phyloP scores from a whole-genome alignment of 1,140 invertebrate genomes.

The Psix sp. region DNA sequence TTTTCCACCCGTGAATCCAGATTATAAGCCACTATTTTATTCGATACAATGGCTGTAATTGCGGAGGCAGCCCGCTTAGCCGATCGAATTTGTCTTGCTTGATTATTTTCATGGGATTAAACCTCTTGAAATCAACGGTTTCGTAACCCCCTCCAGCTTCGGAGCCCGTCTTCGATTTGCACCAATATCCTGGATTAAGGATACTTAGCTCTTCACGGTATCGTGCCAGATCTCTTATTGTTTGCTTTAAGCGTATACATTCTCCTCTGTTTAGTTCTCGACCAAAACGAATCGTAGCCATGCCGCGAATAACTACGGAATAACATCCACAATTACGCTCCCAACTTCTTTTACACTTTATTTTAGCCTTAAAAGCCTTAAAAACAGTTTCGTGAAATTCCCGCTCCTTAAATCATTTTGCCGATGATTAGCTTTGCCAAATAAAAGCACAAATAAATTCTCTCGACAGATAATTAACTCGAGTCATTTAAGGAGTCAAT shows the following conservation, averaged over 20 bases:
- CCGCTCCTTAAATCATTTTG: too few species aligned
- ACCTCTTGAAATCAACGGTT: slow-evolving; percentile 36
- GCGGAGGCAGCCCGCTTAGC: slow-evolving; percentile 14
- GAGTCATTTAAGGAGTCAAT: too few species aligned
- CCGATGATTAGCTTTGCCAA: too few species aligned
- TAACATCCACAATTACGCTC: slow-evolving; percentile 12
- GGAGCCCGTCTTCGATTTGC: slow-evolving; percentile 38
- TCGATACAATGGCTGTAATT: slow-evolving; percentile 41
- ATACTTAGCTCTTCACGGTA: slow-evolving; percentile 51
- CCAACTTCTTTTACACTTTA: slow-evolving; percentile 9
- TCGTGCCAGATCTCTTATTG: slow-evolving; percentile 43
- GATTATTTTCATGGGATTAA: slow-evolving; percentile 51
- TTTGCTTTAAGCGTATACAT: slow-evolving; percentile 49
- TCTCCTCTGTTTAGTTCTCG: slow-evolving; percentile 49
- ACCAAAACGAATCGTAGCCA: slow-evolving; percentile 27
- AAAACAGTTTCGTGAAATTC: too few species aligned
- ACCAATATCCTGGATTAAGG: slow-evolving; percentile 61
- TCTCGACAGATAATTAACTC: too few species aligned
- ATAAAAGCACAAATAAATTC: too few species aligned
- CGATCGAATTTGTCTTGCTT: slow-evolving; percentile 48
- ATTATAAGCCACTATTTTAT: slow-evolving; percentile 32
- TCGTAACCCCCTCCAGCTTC: slow-evolving; percentile 8
- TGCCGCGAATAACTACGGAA: slow-evolving; percentile 31
- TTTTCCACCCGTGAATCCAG: slow-evolving; percentile 1
- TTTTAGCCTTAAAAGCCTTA: too few species aligned